Conservation (phyloP, 2,113 vertebrate species). For the Podarcis raffonei region DNA sequence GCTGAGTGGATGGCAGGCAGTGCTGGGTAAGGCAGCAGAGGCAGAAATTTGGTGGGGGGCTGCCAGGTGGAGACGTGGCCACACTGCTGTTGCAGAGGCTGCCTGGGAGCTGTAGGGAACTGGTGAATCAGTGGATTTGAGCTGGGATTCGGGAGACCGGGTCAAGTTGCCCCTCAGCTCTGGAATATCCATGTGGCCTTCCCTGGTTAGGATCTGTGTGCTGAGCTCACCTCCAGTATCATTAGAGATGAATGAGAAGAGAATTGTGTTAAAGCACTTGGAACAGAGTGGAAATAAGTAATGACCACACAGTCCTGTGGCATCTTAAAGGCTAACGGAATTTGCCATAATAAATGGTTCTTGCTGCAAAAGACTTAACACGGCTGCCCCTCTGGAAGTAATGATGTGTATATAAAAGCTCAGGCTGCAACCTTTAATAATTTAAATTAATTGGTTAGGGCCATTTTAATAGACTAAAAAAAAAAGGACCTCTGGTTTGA, state of each 20-base stretch:
- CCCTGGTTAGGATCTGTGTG: neutral
- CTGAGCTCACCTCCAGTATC: neutral
- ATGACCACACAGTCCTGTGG: too few species aligned
- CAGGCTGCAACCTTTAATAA: neutral
- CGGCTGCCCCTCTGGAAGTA: too few species aligned
- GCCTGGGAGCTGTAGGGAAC: neutral
- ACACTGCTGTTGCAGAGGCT: neutral
- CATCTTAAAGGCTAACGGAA: too few species aligned
- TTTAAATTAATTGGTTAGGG: neutral
- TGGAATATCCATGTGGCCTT: neutral
- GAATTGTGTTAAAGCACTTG: neutral
- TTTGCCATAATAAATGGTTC: too few species aligned
- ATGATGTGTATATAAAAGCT: neutral
- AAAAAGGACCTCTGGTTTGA: neutral
- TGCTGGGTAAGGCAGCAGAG: neutral
- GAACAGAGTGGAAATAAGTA: neutral
- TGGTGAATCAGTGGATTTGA: neutral
- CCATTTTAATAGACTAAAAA: neutral
- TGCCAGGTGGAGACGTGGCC: neutral
- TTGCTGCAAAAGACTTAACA: too few species aligned
- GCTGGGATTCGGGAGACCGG: neutral
- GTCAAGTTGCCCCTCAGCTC: neutral
- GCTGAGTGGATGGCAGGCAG: neutral
- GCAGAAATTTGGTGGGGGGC: neutral
- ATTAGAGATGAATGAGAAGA: neutral